phyloP scores from a whole-genome alignment of 1,140 invertebrate species.

The Pseudomyrmex dendroicus region DNA sequence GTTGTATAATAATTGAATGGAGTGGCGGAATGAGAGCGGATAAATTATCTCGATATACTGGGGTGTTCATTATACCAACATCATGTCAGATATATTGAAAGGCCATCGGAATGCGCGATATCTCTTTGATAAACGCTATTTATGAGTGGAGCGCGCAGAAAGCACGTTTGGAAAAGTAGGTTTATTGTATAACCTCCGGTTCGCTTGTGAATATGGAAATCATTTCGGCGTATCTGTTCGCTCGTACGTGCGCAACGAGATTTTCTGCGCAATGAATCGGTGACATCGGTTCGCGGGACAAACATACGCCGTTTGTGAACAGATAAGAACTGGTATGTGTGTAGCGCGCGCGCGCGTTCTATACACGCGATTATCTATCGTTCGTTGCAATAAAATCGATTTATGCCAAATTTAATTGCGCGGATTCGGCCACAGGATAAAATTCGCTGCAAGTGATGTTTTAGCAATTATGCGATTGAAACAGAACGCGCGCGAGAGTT shows the following conservation, averaged over 20 bases:
- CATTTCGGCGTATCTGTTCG: constrained; percentile 16
- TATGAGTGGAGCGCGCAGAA: constrained; percentile 18
- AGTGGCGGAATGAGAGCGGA: not conserved
- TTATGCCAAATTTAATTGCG: constrained; percentile 48
- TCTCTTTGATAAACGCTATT: constrained; percentile 35
- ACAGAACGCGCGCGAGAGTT: constrained; percentile 8
- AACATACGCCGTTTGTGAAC: constrained; percentile 20
- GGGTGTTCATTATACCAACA: constrained; percentile 9
- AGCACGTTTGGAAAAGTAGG: constrained; percentile 20
- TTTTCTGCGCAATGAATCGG: constrained; percentile 56
- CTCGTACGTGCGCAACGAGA: constrained; percentile 33
- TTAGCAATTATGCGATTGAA: constrained; percentile 54
- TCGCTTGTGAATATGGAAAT: constrained; percentile 47
- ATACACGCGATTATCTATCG: constrained; percentile 25
- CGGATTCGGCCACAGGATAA: constrained; percentile 25
- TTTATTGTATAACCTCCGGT: constrained; percentile 20
- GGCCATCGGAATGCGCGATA: constrained; percentile 2
- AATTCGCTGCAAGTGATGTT: constrained; percentile 44
- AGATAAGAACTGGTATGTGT: constrained; percentile 44
- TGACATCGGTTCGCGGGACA: not conserved
- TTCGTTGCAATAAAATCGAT: constrained; percentile 47
- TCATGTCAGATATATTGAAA: not conserved
- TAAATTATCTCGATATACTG: not conserved
- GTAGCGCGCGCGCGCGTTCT: not conserved
- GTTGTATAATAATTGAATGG: not conserved